Conservation (phyloP, 2,888 invertebrate genomes). For the Drosophila mercatorum region DNA sequence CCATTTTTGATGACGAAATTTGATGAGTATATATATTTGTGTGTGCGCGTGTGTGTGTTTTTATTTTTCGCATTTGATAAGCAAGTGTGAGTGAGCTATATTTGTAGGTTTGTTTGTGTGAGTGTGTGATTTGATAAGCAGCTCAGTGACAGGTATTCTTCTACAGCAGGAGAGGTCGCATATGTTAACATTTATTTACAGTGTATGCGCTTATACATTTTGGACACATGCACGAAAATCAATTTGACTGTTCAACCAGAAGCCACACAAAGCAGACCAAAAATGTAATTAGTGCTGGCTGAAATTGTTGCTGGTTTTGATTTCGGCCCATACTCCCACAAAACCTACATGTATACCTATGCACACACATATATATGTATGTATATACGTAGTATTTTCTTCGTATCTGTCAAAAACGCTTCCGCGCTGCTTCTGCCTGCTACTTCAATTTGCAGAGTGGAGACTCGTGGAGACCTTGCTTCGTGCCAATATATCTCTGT, state of each 20-base stretch:
- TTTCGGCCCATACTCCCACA: conserved; percentile 45
- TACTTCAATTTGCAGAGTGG: conserved; percentile 53
- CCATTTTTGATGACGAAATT: conserved; percentile 72
- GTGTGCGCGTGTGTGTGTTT: conserved; percentile 39
- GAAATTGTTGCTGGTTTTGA: conserved; percentile 45
- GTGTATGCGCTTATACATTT: conserved; percentile 33
- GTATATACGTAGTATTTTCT: conserved; percentile 41
- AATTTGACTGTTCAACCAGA: conserved; percentile 49
- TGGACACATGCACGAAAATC: conserved; percentile 48
- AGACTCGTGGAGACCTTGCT: conserved; percentile 58
- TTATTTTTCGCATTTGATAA: conserved; percentile 67
- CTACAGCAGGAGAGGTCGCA: conserved; percentile 57
- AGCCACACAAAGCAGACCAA: conserved; percentile 55
- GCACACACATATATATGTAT: conserved; percentile 13
- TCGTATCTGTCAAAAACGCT: conserved; percentile 49
- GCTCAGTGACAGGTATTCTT: conserved; percentile 26
- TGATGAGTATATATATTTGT: conserved; percentile 29
- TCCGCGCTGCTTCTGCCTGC: conserved; percentile 57
- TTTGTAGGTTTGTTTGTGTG: conserved; percentile 7
- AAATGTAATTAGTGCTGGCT: conserved; percentile 59
- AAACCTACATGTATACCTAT: conserved; percentile 3
- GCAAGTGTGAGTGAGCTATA: conserved; percentile 51
- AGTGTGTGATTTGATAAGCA: conserved; percentile 53
- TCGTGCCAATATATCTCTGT: conserved; percentile 61
- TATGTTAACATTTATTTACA: conserved; percentile 62